Base-by-base conservation (phyloP, 2,888 invertebrate genomes). In the Agrotis clavis region DNA sequence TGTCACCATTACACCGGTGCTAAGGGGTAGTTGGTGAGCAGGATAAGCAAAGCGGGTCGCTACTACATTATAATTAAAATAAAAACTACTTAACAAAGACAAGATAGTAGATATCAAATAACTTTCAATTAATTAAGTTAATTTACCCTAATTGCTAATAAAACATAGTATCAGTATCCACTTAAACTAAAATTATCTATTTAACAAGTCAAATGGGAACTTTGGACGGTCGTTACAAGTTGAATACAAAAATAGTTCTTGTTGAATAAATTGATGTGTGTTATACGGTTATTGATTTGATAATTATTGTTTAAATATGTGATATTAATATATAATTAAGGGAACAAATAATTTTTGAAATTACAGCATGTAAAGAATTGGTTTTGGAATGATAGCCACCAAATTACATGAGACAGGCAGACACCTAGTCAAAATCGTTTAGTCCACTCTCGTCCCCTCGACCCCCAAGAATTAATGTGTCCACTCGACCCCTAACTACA, bases 61-160 rank as follows among this genome's bases (percentile, higher is more conserved):
- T 66, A 56, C 35, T 45, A 61, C 47, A 67, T 71, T 47, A 62
- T 54, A 62, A 73, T 59, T 67, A 47, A 18, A 64, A 65, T 65
- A 57, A 68, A 62, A 59, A 73, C 66, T 61, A 7, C 57, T 64
- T 30, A 67, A 48, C 45, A 62, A 35, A 70, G 47, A 56, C 57
- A 63, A 56, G 62, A 69, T 61, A 62, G 19, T 60, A 30, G 35
- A 21, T 83, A 71, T 74, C 53, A 72, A 67, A 69, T 84, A 67
- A 78, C 79, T 69, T 78, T 81, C 75, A 71, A 70, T 77, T 73
- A 74, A 77, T 77, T 65, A 69, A 83, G 45, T 77, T 84, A 81
- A 78, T 84, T 77, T 75, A 72, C 72, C 75, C 63, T 82, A 85
- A 86, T 85, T 86, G 69, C 59, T 82, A 62, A 76, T 75, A 67